Base-by-base conservation (phyloP, 2,113 vertebrate species). In the Microtus montanus region DNA sequence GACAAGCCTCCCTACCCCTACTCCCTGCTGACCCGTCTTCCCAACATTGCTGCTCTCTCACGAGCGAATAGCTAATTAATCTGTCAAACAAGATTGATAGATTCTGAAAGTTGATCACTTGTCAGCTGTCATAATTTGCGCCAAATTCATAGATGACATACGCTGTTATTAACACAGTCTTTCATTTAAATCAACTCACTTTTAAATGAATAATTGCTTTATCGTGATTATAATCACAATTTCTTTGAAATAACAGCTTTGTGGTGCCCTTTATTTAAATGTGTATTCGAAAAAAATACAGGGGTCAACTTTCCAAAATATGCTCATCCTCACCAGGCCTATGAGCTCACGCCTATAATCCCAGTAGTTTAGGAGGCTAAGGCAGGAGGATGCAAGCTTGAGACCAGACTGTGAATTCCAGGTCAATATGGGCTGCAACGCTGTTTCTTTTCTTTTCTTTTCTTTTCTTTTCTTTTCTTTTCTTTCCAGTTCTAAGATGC, bases 401-500 rank as follows among this genome's bases (percentile, higher is more conserved):
- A 88, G 35, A 2, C 35, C 68, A 71, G 7, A 4, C 68, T 54
- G 22, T n/a, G 7, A 87, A 7, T 71, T 24, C 47, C 5, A 71
- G 66, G 33, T 22, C 33, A 87, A 22, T 52, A 19, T 26, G 68
- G 30, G 13, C 41, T 71, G 38, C 3, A 80, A 35, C 0, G 2
- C 13, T 19, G 6, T 13, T 22, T 93, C 68, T 90, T 7, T 26
- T 94, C 54, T 17, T 54, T 17, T 17, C 14, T 15, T 8, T 20
- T 17, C 52, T 54, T 54, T 17, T 17, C 52, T 15, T 8, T n/a
- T 35, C 33, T 68, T 68, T 35, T 70, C 35, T 71, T n/a, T 22
- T 93, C 63, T 90, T 9, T 22, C 49, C 49, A 49, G 49, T 49
- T 95, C 93, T 90, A 33, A 30, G 94, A 22, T 84, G 92, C 83